Percentiles rank a stretch among this genome's conserved stretches.
Conservation (phyloP, 2,888 invertebrate genomes). For the Meloe dianella region DNA sequence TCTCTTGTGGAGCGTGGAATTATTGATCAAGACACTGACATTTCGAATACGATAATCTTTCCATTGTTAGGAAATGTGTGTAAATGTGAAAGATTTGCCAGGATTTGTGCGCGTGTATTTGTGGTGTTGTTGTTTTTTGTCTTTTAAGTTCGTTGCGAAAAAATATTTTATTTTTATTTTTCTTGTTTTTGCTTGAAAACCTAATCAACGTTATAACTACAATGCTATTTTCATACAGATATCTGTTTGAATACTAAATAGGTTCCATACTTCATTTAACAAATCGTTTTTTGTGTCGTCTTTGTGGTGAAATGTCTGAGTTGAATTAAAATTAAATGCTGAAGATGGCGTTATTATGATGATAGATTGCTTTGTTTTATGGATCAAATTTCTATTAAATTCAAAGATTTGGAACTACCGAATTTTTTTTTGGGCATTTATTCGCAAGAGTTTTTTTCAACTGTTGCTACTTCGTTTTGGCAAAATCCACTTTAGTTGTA, state of each 20-base stretch:
- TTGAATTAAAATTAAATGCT: neutral
- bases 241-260: neutral
- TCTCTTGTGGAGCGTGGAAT: neutral
- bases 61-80: neutral
- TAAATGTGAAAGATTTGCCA: neutral
- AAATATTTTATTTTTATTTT: neutral
- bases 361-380: neutral
- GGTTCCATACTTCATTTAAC: neutral
- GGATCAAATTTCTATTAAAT: neutral
- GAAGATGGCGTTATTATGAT: neutral
- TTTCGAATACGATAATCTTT: neutral
- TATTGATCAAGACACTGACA: neutral
- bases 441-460: too few species aligned
- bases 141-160: neutral
- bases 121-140: too few species aligned
- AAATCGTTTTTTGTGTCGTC: neutral
- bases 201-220: neutral
- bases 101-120: too few species aligned
- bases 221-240: conserved; percentile 5
- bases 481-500: too few species aligned
- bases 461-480: too few species aligned
- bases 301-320: neutral
- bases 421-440: too few species aligned
- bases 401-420: too few species aligned
- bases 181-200: neutral